These are phyloP conservation scores for Festucalex cinctus DNA, from an alignment of 2,113 vertebrate species.

Conservation along the genomic window DNA sequence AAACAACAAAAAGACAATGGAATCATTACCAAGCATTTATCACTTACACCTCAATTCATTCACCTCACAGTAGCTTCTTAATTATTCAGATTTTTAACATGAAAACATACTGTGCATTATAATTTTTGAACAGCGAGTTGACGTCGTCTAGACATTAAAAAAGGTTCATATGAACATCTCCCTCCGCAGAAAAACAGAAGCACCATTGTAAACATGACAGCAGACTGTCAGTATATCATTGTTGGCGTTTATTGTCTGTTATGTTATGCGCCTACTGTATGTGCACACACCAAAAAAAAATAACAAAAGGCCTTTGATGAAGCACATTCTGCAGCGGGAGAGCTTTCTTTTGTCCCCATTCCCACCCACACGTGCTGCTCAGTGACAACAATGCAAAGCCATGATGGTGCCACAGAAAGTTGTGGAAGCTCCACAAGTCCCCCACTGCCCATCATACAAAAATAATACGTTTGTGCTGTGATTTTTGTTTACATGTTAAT, in stretches of 20 bases:
- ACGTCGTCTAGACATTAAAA: constrained; percentile 52
- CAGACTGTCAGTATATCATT: constrained; percentile 54
- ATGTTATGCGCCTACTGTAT: constrained; percentile 38
- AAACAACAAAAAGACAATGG: too few relatives aligned
- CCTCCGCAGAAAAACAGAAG: constrained; percentile 62
- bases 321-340: constrained; percentile 59
- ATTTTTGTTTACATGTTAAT: constrained; percentile 31
- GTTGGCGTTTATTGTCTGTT: constrained; percentile 51
- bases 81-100: too few relatives aligned
- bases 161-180: constrained; percentile 39
- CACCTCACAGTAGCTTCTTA: not conserved
- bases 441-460: constrained; percentile 22
- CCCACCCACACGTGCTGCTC: constrained; percentile 46
- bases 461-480: constrained; percentile 8
- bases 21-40: not conserved
- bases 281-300: constrained; percentile 25
- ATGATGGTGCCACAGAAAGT: constrained; percentile 50
- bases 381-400: constrained; percentile 45
- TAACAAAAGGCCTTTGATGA: constrained; percentile 65
- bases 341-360: constrained; percentile 56
- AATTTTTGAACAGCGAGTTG: constrained; percentile 28
- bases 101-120: not conserved
- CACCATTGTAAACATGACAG: constrained; percentile 68
- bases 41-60: not conserved
- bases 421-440: constrained; percentile 52